Percentiles rank a stretch among this genome's conserved stretches.
Conservation (phyloP, 2,113 vertebrate species). For the Marmota monax region DNA sequence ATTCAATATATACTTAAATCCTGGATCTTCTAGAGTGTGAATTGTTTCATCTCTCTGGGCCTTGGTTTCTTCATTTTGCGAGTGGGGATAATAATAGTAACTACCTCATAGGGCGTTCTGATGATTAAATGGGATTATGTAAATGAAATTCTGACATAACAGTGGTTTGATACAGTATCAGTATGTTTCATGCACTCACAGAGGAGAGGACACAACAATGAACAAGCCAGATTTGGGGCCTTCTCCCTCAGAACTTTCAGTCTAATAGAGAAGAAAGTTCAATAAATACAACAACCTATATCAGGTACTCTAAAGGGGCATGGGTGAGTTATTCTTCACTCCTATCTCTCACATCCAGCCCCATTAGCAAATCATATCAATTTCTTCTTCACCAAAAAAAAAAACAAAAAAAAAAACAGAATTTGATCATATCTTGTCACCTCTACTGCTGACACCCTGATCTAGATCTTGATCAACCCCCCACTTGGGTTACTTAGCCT, state of each 20-base stretch:
- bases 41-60: not conserved
- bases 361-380: not conserved
- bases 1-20: not conserved
- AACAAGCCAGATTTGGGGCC: not conserved
- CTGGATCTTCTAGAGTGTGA: not conserved
- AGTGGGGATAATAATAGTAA: not conserved
- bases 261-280: not conserved
- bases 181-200: not conserved
- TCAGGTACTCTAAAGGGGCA: not conserved
- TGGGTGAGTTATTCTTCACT: not conserved
- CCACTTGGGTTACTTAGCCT: not conserved
- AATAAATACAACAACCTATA: not conserved
- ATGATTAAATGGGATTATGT: not conserved
- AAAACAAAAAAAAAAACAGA: not conserved
- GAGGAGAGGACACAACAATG: not conserved
- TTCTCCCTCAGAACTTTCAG: not conserved
- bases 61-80: constrained; percentile 9
- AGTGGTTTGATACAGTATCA: not conserved
- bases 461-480: not conserved
- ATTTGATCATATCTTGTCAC: not conserved
- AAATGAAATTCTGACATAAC: not conserved
- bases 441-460: not conserved
- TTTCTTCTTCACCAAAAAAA: not conserved
- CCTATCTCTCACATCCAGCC: not conserved
- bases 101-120: not conserved